A percentile compares a stretch with the other conserved stretches of the same genome.
These are phyloP conservation scores for Bergia sp. DNA, from an alignment of 92 coral and sea anemone genomes.

Conservation along the genomic window DNA sequence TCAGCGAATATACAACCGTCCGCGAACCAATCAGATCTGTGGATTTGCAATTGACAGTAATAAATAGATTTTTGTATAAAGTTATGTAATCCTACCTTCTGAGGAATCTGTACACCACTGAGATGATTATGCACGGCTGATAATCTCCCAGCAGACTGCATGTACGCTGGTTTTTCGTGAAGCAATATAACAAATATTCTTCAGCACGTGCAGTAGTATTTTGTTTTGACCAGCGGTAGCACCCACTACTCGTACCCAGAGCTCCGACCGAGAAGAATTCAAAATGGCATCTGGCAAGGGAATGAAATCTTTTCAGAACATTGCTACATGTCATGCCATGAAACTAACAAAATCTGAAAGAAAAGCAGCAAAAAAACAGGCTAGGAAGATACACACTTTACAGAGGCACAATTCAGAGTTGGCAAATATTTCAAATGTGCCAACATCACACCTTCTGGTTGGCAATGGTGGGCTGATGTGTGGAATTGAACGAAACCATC, in stretches of 20 bases:
- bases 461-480: conserved; percentile 97
- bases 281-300: conserved; percentile 81
- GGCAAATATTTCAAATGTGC: conserved; percentile 68
- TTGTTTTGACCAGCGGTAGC: conserved; percentile 1
- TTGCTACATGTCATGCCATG: conserved; percentile 33
- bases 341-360: conserved; percentile 90
- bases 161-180: background rate
- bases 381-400: conserved; percentile 71
- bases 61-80: no score
- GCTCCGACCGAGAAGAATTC: conserved; percentile 47
- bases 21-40: no score
- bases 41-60: no score
- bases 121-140: conserved; percentile 23
- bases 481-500: conserved; percentile 76
- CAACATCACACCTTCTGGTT: conserved; percentile 83
- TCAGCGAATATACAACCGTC: no score
- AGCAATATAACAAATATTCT: no score
- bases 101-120: background rate
- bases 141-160: conserved; percentile 38
- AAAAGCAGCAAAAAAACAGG: conserved; percentile 85
- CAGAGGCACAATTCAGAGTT: conserved; percentile 68
- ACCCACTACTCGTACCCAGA: conserved; percentile 19
- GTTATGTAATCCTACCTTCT: conserved; percentile 2
- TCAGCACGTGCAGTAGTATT: background rate
- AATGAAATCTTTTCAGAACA: conserved; percentile 16